Evolutionary conservation across 2,797 vertebrate genomes (phyloP).

Genomic region (Ficedula albicollis): DNA sequence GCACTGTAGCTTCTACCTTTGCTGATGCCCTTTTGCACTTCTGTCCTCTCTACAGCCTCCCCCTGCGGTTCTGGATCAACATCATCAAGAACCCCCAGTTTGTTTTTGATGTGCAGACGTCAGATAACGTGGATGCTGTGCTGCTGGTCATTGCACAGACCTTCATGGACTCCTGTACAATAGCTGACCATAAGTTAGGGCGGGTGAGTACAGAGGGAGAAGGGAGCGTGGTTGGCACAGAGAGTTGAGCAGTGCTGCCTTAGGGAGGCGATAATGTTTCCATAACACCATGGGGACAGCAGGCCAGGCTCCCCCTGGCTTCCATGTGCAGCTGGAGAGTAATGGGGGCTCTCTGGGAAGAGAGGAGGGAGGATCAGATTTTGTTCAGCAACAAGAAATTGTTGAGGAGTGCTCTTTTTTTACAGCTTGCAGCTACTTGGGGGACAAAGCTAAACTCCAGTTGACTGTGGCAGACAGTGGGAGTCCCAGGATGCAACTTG

Average conservation of each 20-base stretch:
- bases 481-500: background rate
- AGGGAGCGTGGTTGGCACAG: background rate
- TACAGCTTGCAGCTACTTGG: background rate
- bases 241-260: background rate
- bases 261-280: background rate
- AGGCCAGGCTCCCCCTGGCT: background rate
- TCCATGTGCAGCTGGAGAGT: background rate
- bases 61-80: slow-evolving; percentile 97
- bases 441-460: background rate
- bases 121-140: slow-evolving; percentile 93
- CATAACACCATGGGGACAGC: background rate
- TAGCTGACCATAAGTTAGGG: slow-evolving; percentile 96
- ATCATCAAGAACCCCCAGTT: slow-evolving; percentile 98
- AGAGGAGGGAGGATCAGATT: background rate
- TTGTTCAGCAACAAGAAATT: background rate
- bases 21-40: background rate
- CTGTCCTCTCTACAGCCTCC: slow-evolving; percentile 79
- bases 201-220: slow-evolving; percentile 79
- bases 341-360: background rate
- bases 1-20: background rate
- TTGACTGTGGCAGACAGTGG: background rate
- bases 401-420: background rate
- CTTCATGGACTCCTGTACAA: slow-evolving; percentile 98
- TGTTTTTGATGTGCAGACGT: slow-evolving; percentile 95
- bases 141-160: slow-evolving; percentile 96